Conservation (phyloP, 2,888 invertebrate species). For the Trachelus iudaicus region DNA sequence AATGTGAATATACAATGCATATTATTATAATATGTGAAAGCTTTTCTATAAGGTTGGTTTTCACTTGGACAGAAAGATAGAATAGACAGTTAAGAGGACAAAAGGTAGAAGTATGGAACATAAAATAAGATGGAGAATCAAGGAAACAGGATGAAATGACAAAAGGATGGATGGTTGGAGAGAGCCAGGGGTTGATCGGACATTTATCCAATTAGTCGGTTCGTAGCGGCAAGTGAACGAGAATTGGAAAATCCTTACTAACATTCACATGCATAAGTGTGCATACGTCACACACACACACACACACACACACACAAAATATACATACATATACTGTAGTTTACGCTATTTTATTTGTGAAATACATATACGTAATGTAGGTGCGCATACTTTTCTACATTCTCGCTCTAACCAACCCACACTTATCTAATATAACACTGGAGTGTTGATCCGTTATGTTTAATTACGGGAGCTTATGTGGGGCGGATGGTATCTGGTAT, state of each 20-base stretch:
- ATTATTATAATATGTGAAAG: too few relatives aligned
- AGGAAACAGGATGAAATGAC: slow-evolving; percentile 9
- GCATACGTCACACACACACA: slow-evolving; percentile 20
- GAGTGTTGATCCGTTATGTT: slow-evolving; percentile 65
- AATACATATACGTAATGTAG: slow-evolving; percentile 10
- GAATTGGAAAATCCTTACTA: slow-evolving; percentile 40
- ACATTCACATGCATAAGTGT: not conserved
- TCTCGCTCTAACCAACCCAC: not conserved
- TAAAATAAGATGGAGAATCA: slow-evolving; percentile 20
- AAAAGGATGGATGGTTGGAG: not conserved
- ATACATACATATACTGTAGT: not conserved
- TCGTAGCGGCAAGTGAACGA: slow-evolving; percentile 34
- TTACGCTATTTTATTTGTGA: slow-evolving; percentile 10
- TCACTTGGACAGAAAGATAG: too few relatives aligned
- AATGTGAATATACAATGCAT: too few relatives aligned
- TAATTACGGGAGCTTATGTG: slow-evolving; percentile 63
- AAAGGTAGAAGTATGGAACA: not conserved
- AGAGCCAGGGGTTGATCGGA: slow-evolving; percentile 50
- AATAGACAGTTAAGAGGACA: slow-evolving; percentile 37
- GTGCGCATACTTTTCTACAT: too few relatives aligned
- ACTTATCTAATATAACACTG: slow-evolving; percentile 8
- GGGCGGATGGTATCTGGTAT: slow-evolving; percentile 60
- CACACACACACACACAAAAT: slow-evolving; percentile 10
- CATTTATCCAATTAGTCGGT: slow-evolving; percentile 63
- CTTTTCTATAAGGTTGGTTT: too few relatives aligned